A percentile compares a stretch with the other conserved stretches of the same genome.
Evolutionary conservation across 2,113 vertebrate species (phyloP).

Genomic region (mouse (Mus musculus)): GRCm39 chr16:31658501-31659000

Average conservation of each 20-base stretch:
- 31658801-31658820: not conserved
- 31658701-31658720: not conserved
- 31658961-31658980: not conserved
- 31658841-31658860: slow-evolving; percentile 38
- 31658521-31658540: slow-evolving; percentile 30
- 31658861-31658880: slow-evolving; percentile 31
- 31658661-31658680: not conserved
- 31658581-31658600: not conserved
- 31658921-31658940: slow-evolving; percentile 43
- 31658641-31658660: not conserved
- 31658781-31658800: slow-evolving; percentile 32
- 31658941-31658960: not conserved
- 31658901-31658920: slow-evolving; percentile 62
- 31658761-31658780: not conserved
- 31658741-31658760: slow-evolving; percentile 50
- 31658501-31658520: slow-evolving; percentile 29
- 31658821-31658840: slow-evolving; percentile 52
- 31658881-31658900: slow-evolving; percentile 24
- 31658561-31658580: not conserved
- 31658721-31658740: not conserved
- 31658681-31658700: slow-evolving; percentile 25
- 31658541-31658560: slow-evolving; percentile 1
- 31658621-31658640: not conserved
- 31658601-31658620: not conserved
- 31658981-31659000: slow-evolving; percentile 16